Percentiles rank a stretch among this genome's conserved stretches.
These are phyloP conservation scores for Corapipo altera DNA, from an alignment of 2,113 vertebrate genomes.

Conservation along the genomic window DNA sequence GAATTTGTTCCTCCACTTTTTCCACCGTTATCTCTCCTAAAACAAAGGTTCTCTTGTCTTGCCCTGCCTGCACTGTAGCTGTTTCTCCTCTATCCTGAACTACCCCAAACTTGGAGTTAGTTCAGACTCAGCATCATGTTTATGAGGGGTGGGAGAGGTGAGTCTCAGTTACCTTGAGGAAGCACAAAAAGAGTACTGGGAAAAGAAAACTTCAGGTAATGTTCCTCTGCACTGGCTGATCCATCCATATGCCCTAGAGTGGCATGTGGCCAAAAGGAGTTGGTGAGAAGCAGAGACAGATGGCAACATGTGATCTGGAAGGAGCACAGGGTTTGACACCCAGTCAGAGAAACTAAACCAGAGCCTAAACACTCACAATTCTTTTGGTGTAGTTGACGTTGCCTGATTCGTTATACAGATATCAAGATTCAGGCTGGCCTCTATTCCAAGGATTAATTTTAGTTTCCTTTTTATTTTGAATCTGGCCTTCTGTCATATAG, in stretches of 20 bases:
- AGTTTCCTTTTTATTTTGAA: not conserved
- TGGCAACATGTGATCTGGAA: slow-evolving; percentile 59
- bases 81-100: not conserved
- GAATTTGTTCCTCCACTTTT: not conserved
- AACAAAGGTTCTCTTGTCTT: not conserved
- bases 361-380: not conserved
- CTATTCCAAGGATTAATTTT: not conserved
- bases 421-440: not conserved
- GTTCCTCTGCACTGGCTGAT: not conserved
- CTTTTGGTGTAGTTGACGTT: not conserved
- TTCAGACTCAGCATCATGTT: not conserved
- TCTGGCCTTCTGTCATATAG: not conserved
- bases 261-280: not conserved
- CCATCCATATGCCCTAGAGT: not conserved
- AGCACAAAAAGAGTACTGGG: not conserved
- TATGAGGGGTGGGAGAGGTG: not conserved
- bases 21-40: not conserved
- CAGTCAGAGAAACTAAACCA: slow-evolving; percentile 7
- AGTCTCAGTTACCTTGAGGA: not conserved
- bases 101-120: not conserved
- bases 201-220: not conserved
- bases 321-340: slow-evolving; percentile 28
- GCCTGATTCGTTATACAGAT: not conserved
- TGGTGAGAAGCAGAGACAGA: slow-evolving; percentile 50
- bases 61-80: not conserved